These are phyloP conservation scores for Pogonomyrmex californicus DNA, from an alignment of 1,140 invertebrate genomes.

Conservation along the genomic window DNA sequence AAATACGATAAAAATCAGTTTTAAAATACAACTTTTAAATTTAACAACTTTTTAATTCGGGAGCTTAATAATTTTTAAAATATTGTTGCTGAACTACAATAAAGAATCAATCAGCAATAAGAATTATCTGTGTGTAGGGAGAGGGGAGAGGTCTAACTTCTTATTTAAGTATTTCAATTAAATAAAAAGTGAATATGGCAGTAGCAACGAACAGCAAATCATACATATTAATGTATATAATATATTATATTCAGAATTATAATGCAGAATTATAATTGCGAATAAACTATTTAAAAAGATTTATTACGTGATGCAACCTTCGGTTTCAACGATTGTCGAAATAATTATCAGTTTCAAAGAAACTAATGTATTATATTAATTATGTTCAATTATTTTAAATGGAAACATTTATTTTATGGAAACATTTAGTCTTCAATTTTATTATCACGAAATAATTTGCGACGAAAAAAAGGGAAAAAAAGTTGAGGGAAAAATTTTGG, in stretches of 20 bases:
- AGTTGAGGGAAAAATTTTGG: no score
- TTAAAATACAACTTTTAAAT: background rate
- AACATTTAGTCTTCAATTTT: background rate
- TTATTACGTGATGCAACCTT: background rate
- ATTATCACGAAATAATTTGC: background rate
- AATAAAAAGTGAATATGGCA: background rate
- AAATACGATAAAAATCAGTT: background rate
- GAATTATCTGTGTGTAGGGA: no score
- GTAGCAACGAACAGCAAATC: background rate
- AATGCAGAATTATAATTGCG: background rate
- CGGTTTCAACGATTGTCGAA: background rate
- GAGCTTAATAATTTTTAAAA: background rate
- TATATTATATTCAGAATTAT: no score
- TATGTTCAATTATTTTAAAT: conserved; percentile 6
- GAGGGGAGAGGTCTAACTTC: background rate
- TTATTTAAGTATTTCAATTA: conserved; percentile 8
- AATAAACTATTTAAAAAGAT: background rate
- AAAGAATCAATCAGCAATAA: background rate
- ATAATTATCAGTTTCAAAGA: conserved; percentile 33
- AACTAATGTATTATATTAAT: background rate
- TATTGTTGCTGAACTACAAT: background rate
- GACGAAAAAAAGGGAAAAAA: no score
- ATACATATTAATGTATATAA: conserved; percentile 6
- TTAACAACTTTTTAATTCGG: background rate
- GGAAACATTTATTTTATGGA: background rate